phyloP scores from a whole-genome alignment of 2,113 vertebrate genomes.

The Cnemophilus loriae region DNA sequence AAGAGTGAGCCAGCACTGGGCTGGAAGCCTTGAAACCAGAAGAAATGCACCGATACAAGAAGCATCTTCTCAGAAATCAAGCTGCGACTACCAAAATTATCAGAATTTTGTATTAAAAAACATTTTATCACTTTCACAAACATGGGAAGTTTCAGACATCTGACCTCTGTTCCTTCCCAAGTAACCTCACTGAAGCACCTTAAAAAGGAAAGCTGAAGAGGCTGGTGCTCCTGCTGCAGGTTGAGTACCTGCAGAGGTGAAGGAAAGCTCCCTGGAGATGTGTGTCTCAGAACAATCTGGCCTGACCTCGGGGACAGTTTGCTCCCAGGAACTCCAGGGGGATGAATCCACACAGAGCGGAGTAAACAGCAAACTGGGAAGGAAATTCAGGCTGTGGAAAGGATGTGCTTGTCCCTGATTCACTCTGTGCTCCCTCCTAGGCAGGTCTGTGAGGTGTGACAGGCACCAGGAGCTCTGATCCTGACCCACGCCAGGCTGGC shows the following conservation, averaged over 20 bases:
- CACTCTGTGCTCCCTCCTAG: neutral
- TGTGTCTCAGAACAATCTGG: neutral
- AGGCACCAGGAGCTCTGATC: neutral
- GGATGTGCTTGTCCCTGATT: neutral
- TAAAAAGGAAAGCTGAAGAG: neutral
- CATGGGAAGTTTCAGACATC: neutral
- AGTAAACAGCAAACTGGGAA: neutral
- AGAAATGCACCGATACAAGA: neutral
- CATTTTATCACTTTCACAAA: neutral
- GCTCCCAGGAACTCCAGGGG: neutral
- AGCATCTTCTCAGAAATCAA: neutral
- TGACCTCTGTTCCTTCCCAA: neutral
- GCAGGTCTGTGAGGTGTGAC: neutral
- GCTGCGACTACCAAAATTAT: neutral
- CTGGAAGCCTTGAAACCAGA: neutral
- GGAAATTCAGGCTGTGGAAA: neutral
- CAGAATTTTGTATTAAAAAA: neutral
- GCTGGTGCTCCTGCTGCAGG: neutral
- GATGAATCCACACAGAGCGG: neutral
- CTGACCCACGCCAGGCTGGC: neutral
- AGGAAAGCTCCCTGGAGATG: neutral
- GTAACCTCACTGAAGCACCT: neutral
- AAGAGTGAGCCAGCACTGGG: neutral
- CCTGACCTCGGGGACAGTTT: neutral
- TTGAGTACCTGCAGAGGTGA: neutral